Conservation (phyloP, 2,113 vertebrate species). For the Oreamnos americanus region DNA sequence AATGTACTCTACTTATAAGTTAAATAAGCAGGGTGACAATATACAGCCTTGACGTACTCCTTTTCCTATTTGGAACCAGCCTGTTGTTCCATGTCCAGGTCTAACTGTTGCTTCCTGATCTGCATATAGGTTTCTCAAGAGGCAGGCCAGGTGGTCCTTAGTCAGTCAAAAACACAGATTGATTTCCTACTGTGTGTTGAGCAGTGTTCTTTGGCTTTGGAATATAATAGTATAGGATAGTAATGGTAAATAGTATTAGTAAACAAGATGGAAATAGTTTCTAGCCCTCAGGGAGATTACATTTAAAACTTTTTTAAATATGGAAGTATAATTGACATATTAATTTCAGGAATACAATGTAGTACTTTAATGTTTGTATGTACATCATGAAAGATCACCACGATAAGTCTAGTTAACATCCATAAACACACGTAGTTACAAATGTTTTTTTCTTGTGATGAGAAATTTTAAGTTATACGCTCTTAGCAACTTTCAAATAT, state of each 20-base stretch:
- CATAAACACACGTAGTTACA: not conserved
- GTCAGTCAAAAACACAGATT: not conserved
- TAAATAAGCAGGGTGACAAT: too few relatives aligned
- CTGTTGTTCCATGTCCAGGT: too few relatives aligned
- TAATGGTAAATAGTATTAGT: not conserved
- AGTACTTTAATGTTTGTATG: not conserved
- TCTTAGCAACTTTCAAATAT: not conserved
- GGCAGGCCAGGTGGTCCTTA: not conserved
- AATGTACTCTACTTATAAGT: too few relatives aligned
- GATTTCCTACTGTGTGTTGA: not conserved
- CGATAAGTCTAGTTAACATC: not conserved
- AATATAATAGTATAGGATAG: not conserved
- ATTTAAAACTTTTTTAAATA: not conserved
- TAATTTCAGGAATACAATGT: not conserved
- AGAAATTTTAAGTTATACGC: not conserved
- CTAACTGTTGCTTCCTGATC: too few relatives aligned
- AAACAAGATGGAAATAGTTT: not conserved
- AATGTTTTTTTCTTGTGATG: not conserved
- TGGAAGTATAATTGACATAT: not conserved
- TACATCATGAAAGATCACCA: not conserved
- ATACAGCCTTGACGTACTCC: too few relatives aligned
- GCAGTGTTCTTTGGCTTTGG: not conserved
- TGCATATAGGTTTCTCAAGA: too few relatives aligned
- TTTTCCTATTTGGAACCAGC: too few relatives aligned
- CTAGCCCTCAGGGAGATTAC: not conserved